Base-by-base conservation (phyloP, 1,140 invertebrate genomes). In the Magallana ariakensis region DNA sequence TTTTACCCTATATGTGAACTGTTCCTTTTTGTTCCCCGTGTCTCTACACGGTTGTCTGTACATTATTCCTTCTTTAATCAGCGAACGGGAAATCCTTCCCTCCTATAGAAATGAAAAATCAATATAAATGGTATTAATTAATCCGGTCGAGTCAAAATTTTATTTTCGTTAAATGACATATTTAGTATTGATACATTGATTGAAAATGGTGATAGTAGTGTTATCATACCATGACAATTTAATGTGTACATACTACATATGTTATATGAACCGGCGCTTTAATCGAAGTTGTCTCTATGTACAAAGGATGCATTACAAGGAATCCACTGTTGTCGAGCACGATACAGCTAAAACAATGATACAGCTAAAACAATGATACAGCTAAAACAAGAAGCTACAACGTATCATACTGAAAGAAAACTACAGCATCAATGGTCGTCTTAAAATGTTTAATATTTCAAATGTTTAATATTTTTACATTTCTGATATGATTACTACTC, bases 261-360 rank as follows among this genome's bases (percentile, higher is more conserved):
- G 62, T 86, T 11, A 88, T 88, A 33, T 88, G 87, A 13, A 60
- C 80, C n/a, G 57, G 46, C 53, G 85, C 54, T 0, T 53, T 11
- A 26, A 86, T 53, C 53, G 46, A 46, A 3, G 22, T 85, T 22
- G 83, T 83, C 15, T 87, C 88, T 26, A 81, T 83, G 16, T 87
- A 87, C 11, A 70, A 26, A 75, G 66, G 86, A 58, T 89, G 88
- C 70, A 89, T 84, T 9, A 89, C 86, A 57, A 89, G 33, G 56
- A 87, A 87, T 0, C 88, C 88, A 54, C 87, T 89, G 57, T 87
- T 75, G 46, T 89, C 88, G 6, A 89, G 54, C 19, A 89, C 66
- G 19, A 89, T 80, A 57, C 88, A 89, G 7, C 88, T 89, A 75
- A 11, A 86, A 10, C 33, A 46, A 70, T n/a, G n/a, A n/a, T n/a